Percentiles rank a stretch among this genome's conserved stretches.
These are phyloP conservation scores for Lysiphlebus fabarum DNA, from an alignment of 1,140 invertebrate genomes.

Conservation along the genomic window DNA sequence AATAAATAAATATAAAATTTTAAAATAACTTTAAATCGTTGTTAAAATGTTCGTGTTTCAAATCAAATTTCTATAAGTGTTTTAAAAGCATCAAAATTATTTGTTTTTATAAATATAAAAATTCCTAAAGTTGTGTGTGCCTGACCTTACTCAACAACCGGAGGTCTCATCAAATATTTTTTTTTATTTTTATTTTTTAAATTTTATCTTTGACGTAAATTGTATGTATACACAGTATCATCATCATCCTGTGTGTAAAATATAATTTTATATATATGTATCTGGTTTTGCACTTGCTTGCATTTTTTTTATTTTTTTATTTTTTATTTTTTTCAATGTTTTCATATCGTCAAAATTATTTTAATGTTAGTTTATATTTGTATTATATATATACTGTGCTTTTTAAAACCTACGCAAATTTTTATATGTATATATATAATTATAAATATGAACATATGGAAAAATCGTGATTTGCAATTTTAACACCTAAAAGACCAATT, in stretches of 20 bases:
- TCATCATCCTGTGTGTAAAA: slow-evolving; percentile 8
- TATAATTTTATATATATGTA: neutral
- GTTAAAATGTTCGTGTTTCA: no score
- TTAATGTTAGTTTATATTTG: slow-evolving; percentile 3
- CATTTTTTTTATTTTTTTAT: no score
- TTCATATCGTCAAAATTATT: neutral
- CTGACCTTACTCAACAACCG: slow-evolving; percentile 47
- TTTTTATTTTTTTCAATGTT: slow-evolving; percentile 8
- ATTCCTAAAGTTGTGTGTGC: slow-evolving; percentile 41
- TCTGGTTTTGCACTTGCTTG: no score
- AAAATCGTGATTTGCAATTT: no score
- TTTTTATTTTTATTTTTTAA: slow-evolving; percentile 1
- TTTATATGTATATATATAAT: slow-evolving; percentile 7
- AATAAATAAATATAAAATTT: no score
- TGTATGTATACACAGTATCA: slow-evolving; percentile 5
- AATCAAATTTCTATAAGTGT: no score
- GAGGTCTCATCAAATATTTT: slow-evolving; percentile 11
- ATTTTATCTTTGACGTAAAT: slow-evolving; percentile 6
- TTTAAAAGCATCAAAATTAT: slow-evolving; percentile 14
- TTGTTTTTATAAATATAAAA: slow-evolving; percentile 38
- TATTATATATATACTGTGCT: no score
- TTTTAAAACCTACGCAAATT: neutral
- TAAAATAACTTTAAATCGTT: no score
- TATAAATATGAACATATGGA: neutral
- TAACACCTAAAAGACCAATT: slow-evolving; percentile 4